phyloP scores from a whole-genome alignment of 2,888 invertebrate genomes.

The Chloroclystis v-ata region DNA sequence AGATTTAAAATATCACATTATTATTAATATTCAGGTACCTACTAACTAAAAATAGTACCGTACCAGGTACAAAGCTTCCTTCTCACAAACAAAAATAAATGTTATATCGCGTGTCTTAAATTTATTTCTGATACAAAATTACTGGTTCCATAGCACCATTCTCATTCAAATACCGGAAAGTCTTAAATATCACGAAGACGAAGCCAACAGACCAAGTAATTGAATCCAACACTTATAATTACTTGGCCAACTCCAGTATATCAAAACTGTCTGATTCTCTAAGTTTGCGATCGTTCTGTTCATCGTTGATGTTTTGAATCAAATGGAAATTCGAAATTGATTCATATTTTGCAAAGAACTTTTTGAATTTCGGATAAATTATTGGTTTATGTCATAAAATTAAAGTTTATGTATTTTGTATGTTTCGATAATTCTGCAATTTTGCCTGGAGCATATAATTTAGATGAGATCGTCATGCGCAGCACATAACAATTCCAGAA shows the following conservation, averaged over 20 bases:
- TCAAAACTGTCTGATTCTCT: slow-evolving; percentile 9
- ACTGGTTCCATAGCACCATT: background rate
- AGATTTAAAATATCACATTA: no score
- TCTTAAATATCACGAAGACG: slow-evolving; percentile 6
- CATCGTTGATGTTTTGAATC: background rate
- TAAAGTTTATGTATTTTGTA: no score
- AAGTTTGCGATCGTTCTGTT: background rate
- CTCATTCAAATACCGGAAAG: background rate
- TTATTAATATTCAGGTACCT: no score
- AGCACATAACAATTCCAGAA: no score
- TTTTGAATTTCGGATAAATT: no score
- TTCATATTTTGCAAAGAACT: background rate
- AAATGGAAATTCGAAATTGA: no score
- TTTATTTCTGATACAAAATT: background rate
- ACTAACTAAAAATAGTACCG: no score
- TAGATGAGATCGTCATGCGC: no score
- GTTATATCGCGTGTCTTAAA: background rate
- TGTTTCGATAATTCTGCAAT: no score
- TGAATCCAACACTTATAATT: slow-evolving; percentile 22
- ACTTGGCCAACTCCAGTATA: slow-evolving; percentile 17
- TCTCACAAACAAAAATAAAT: background rate
- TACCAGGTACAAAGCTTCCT: no score
- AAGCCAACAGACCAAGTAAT: slow-evolving; percentile 14
- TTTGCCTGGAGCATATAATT: no score
- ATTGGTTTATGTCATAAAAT: no score